These are phyloP conservation scores for Mactromeris polynyma DNA, from an alignment of 2,888 invertebrate genomes.

Conservation along the genomic window DNA sequence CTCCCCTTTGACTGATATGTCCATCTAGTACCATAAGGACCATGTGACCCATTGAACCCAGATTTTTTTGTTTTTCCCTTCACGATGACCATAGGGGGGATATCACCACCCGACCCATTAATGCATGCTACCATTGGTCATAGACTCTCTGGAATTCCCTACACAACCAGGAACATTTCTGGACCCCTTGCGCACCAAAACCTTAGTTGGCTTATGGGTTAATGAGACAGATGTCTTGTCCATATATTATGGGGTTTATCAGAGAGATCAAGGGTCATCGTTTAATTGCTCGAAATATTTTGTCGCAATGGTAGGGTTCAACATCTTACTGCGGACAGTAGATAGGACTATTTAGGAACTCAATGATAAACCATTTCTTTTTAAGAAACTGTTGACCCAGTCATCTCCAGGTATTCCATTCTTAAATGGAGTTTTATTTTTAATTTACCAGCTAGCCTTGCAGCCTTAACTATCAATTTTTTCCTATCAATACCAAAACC, in stretches of 20 bases:
- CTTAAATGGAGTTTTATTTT: conserved; percentile 5
- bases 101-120: conserved; percentile 42
- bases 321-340: not conserved
- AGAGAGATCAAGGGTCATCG: not conserved
- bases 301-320: not conserved
- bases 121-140: conserved; percentile 55
- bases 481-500: conserved; percentile 9
- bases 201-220: conserved; percentile 51
- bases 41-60: not conserved
- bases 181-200: conserved; percentile 27
- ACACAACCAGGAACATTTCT: conserved; percentile 44
- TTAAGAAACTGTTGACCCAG: not conserved
- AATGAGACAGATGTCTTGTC: conserved; percentile 47
- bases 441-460: not conserved
- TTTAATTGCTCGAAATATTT: conserved; percentile 34
- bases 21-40: conserved; percentile 39
- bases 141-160: conserved; percentile 39
- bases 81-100: conserved; percentile 50
- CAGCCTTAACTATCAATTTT: not conserved
- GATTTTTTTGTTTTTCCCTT: conserved; percentile 29
- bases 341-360: not conserved
- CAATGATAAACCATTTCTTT: not conserved
- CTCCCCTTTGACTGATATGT: conserved; percentile 55
- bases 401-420: not conserved
- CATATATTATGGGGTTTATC: conserved; percentile 1